A percentile compares a stretch with the other conserved stretches of the same genome.
Evolutionary conservation across 1,140 invertebrate species (phyloP).

Genomic region (Conus ventricosus): DNA sequence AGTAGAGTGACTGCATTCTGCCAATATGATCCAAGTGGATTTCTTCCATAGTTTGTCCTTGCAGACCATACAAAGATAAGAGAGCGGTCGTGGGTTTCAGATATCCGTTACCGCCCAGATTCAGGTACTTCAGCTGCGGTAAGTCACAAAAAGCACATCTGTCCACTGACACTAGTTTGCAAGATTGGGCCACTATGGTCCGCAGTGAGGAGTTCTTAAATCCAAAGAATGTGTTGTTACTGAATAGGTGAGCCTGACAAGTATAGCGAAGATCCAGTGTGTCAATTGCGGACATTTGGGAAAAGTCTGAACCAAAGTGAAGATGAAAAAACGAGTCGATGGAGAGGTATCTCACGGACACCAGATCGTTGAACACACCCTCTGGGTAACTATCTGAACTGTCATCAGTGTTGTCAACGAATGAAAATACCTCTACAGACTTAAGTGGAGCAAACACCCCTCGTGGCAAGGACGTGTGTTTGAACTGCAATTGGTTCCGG

Average conservation of each 20-base stretch:
- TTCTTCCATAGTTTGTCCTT: constrained; percentile 1
- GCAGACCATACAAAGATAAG: not conserved
- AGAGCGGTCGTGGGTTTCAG: not conserved
- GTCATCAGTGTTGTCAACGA: not conserved
- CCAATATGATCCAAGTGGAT: not conserved
- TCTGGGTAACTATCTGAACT: not conserved
- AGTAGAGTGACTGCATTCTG: no score
- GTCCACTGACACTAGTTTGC: not conserved
- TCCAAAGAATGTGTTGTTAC: not conserved
- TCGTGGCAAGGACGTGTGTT: not conserved
- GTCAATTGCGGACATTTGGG: not conserved
- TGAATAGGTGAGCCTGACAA: not conserved
- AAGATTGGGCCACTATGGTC: not conserved
- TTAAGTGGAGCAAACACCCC: not conserved
- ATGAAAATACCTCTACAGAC: not conserved
- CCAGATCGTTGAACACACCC: not conserved
- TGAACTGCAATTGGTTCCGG: not conserved
- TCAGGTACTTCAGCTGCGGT: not conserved
- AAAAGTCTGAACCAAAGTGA: not conserved
- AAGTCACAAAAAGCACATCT: constrained; percentile 8
- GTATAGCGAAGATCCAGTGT: not conserved
- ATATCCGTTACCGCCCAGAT: not conserved
- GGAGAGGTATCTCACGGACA: not conserved
- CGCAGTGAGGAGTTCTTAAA: constrained; percentile 2
- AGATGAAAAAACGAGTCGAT: not conserved